A percentile compares a stretch with the other conserved stretches of the same genome.
Conservation (phyloP, 2,797 vertebrate genomes). For the Crenuchus spilurus region DNA sequence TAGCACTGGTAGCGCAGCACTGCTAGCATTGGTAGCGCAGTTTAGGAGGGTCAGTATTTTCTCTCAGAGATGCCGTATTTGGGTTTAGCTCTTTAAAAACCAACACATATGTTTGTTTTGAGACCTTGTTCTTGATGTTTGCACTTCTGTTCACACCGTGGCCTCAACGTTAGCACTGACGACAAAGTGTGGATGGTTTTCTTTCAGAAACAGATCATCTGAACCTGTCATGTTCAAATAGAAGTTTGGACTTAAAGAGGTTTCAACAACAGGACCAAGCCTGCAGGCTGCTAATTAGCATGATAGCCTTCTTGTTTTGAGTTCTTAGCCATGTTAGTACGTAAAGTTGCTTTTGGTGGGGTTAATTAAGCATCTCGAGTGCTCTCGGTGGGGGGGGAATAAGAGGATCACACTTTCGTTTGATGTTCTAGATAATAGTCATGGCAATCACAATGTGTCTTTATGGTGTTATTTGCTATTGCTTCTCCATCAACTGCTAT, state of each 20-base stretch:
- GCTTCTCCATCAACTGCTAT: not conserved
- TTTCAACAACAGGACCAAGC: not conserved
- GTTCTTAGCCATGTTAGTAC: not conserved
- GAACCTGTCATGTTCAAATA: not conserved
- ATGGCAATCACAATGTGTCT: not conserved
- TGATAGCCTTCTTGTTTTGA: not conserved
- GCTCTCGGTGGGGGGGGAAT: not conserved
- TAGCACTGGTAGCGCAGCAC: too few relatives aligned
- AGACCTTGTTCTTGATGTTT: too few relatives aligned
- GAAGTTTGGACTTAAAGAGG: not conserved
- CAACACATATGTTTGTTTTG: too few relatives aligned
- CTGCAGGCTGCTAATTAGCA: not conserved
- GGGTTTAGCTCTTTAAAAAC: too few relatives aligned
- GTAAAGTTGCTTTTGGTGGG: not conserved
- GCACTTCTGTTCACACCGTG: not conserved
- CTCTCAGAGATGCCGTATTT: too few relatives aligned
- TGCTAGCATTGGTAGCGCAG: too few relatives aligned
- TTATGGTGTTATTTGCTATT: slow-evolving; percentile 4
- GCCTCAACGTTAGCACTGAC: not conserved
- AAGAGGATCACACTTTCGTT: too few relatives aligned
- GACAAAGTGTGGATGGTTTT: not conserved
- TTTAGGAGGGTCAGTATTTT: too few relatives aligned
- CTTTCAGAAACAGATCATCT: not conserved
- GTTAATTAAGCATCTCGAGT: not conserved
- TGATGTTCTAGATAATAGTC: too few relatives aligned